Evolutionary conservation across 2,888 invertebrate genomes (phyloP).

Genomic region (Machimus atricapillus): DNA sequence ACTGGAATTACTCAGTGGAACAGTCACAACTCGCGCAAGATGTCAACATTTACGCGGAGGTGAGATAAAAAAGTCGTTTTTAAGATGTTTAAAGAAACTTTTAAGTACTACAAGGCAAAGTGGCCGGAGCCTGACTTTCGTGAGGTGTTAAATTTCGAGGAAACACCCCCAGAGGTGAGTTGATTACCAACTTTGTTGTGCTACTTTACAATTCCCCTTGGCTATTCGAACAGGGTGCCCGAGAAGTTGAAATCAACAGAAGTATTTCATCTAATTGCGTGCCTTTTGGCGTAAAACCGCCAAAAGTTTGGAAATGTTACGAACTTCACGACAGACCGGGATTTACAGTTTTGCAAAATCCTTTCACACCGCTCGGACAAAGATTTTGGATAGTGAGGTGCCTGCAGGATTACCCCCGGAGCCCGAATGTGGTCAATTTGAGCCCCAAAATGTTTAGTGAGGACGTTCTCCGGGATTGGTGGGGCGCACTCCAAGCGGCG

Average conservation of each 20-base stretch:
- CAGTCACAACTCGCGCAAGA: constrained; percentile 33
- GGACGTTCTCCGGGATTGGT: constrained; percentile 68
- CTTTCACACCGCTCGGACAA: constrained; percentile 80
- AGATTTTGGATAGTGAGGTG: constrained; percentile 84
- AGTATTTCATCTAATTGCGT: neutral
- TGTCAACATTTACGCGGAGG: neutral
- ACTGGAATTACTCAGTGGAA: neutral
- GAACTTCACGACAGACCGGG: constrained; percentile 71
- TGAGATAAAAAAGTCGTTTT: neutral
- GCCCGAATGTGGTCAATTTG: constrained; percentile 66
- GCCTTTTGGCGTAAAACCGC: constrained; percentile 53
- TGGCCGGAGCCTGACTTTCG: constrained; percentile 69
- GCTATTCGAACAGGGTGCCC: neutral
- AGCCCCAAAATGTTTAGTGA: constrained; percentile 52
- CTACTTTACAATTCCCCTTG: neutral
- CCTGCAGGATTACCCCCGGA: constrained; percentile 76
- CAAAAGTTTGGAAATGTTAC: constrained; percentile 70
- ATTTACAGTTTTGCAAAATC: constrained; percentile 82
- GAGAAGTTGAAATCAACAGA: neutral
- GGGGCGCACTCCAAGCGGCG: constrained; percentile 61
- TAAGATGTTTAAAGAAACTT: constrained; percentile 70
- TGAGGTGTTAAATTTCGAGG: constrained; percentile 69
- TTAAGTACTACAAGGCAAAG: constrained; percentile 82
- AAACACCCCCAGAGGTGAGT: constrained; percentile 29
- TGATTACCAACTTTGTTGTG: neutral